Percentiles rank a stretch among this genome's conserved stretches.
Conservation (phyloP, 92 coral and sea anemone genomes). For the Blastomussa wellsi region DNA sequence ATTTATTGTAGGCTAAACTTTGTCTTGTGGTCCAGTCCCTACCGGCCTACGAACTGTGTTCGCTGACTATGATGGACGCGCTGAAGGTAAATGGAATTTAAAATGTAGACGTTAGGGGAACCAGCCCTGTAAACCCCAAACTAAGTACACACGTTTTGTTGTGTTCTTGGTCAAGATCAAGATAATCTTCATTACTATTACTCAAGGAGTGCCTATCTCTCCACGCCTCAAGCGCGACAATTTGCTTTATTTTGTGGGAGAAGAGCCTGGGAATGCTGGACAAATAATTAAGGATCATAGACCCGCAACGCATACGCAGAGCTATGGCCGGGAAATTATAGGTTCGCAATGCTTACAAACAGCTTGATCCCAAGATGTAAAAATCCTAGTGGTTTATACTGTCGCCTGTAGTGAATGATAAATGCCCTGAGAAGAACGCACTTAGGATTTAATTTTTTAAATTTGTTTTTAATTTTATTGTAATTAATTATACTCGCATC, state of each 20-base stretch:
- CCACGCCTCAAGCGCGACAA: too few relatives aligned
- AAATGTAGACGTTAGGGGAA: not conserved
- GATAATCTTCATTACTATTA: too few relatives aligned
- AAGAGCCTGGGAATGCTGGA: not conserved
- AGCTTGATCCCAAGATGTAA: not conserved
- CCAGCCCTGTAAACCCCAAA: not conserved
- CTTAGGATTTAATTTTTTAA: too few relatives aligned
- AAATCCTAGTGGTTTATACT: too few relatives aligned
- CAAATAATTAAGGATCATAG: not conserved
- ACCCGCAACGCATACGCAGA: not conserved
- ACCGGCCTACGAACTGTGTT: conserved; percentile 81
- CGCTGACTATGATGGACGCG: conserved; percentile 79
- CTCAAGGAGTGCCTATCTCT: too few relatives aligned
- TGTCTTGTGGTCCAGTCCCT: conserved; percentile 86
- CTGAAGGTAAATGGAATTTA: conserved; percentile 58
- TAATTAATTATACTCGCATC: too few relatives aligned
- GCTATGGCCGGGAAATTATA: not conserved
- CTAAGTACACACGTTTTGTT: not conserved
- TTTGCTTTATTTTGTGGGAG: too few relatives aligned
- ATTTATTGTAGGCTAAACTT: conserved; percentile 74
- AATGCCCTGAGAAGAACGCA: too few relatives aligned
- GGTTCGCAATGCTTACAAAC: not conserved
- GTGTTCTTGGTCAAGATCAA: too few relatives aligned
- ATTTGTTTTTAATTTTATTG: too few relatives aligned
- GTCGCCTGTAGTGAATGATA: not conserved